These are phyloP conservation scores for Ectemnius continuus DNA, from an alignment of 2,888 invertebrate genomes.

Conservation along the genomic window DNA sequence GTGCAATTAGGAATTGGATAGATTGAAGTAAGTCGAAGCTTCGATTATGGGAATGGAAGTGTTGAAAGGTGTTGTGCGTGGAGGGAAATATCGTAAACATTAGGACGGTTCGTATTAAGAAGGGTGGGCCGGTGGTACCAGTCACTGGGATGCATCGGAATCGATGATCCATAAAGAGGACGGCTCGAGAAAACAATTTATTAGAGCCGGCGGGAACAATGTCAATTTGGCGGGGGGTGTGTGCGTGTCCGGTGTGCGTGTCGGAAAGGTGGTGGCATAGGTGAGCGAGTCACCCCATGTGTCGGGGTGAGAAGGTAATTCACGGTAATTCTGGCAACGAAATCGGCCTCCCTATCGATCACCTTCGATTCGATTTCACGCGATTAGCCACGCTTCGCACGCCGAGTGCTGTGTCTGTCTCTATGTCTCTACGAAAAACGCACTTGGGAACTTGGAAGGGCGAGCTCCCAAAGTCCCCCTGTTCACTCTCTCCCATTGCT, in stretches of 20 bases:
- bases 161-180: constrained; percentile 41
- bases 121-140: too few species aligned
- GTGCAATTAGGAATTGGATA: too few species aligned
- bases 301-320: constrained; percentile 43
- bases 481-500: constrained; percentile 21
- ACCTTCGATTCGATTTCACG: constrained; percentile 68
- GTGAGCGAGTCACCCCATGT: constrained; percentile 18
- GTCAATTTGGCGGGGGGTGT: constrained; percentile 63
- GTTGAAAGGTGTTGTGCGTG: background rate
- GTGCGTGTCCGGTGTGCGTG: constrained; percentile 24
- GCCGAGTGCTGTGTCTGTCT: background rate
- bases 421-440: too few species aligned
- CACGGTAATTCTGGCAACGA: constrained; percentile 48
- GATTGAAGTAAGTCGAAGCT: too few species aligned
- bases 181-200: constrained; percentile 62
- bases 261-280: background rate
- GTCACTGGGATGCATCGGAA: background rate
- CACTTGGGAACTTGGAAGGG: constrained; percentile 13
- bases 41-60: background rate
- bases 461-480: constrained; percentile 10
- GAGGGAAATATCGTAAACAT: too few species aligned
- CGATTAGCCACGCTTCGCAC: constrained; percentile 63
- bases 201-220: constrained; percentile 64
- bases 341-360: constrained; percentile 64
- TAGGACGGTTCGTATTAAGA: too few species aligned